Conservation (phyloP, 2,113 vertebrate genomes). For the Aptenodytes forsteri region DNA sequence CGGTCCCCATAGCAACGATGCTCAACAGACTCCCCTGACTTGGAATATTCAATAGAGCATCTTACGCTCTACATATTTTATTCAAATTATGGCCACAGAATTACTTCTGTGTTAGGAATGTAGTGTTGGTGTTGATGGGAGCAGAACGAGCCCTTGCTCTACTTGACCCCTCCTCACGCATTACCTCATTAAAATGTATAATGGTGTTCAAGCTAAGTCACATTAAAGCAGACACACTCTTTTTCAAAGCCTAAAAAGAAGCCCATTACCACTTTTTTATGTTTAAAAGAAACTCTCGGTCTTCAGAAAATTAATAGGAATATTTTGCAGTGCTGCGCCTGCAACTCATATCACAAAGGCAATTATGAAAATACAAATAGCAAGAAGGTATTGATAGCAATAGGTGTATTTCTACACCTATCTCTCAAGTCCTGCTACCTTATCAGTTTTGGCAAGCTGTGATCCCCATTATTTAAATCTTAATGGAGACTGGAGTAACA, state of each 20-base stretch:
- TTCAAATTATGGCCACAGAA: conserved; percentile 41
- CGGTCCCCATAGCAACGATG: conserved; percentile 66
- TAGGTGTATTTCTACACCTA: neutral
- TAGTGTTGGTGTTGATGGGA: neutral
- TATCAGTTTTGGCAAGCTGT: neutral
- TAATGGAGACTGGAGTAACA: neutral
- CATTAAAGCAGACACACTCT: neutral
- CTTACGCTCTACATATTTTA: conserved; percentile 51
- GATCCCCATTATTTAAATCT: neutral
- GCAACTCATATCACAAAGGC: neutral
- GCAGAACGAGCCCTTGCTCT: neutral
- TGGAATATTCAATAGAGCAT: conserved; percentile 39
- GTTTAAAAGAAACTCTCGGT: neutral
- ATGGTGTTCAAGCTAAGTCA: neutral
- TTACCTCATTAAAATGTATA: conserved; percentile 24
- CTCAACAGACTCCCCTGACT: conserved; percentile 53
- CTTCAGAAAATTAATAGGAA: neutral
- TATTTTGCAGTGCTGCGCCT: neutral
- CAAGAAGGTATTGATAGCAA: neutral
- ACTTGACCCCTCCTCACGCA: neutral
- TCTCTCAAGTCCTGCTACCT: neutral
- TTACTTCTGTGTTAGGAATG: conserved; percentile 9
- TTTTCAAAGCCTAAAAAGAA: neutral
- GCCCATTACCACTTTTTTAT: neutral
- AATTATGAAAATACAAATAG: neutral